Evolutionary conservation across 2,888 invertebrate species (phyloP).

Genomic region (Toxonevra muliebris): DNA sequence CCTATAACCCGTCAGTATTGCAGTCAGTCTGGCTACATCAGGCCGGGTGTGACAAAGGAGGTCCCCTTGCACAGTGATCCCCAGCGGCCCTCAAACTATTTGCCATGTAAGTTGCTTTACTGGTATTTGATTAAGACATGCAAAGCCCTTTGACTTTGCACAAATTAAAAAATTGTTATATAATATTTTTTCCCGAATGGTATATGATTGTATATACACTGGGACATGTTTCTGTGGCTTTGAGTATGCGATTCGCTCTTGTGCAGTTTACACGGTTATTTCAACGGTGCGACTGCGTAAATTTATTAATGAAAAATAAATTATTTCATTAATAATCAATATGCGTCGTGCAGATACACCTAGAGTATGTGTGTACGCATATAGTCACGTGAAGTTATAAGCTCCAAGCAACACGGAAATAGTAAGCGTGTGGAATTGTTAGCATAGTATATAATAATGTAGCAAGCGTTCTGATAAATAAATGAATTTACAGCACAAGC

Average conservation of each 20-base stretch:
- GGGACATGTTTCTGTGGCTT: not conserved
- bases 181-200: too few species aligned
- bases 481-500: not conserved
- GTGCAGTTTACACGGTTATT: not conserved
- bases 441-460: not conserved
- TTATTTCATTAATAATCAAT: conserved; percentile 20
- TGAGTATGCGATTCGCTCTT: too few species aligned
- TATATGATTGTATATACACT: not conserved
- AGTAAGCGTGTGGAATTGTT: not conserved
- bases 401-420: not conserved
- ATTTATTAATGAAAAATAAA: conserved; percentile 26
- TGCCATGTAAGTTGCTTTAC: too few species aligned
- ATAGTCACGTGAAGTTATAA: not conserved
- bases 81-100: too few species aligned
- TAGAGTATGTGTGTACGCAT: not conserved
- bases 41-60: too few species aligned
- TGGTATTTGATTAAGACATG: too few species aligned
- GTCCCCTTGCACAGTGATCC: too few species aligned
- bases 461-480: not conserved
- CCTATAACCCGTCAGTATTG: too few species aligned
- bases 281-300: conserved; percentile 1
- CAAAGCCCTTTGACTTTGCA: too few species aligned
- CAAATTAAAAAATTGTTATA: too few species aligned
- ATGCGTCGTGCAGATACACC: too few species aligned
- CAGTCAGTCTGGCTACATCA: too few species aligned